Percentiles rank a stretch among this genome's conserved stretches.
These are phyloP conservation scores for Ctena decussata DNA, from an alignment of 2,888 invertebrate species.

Conservation along the genomic window DNA sequence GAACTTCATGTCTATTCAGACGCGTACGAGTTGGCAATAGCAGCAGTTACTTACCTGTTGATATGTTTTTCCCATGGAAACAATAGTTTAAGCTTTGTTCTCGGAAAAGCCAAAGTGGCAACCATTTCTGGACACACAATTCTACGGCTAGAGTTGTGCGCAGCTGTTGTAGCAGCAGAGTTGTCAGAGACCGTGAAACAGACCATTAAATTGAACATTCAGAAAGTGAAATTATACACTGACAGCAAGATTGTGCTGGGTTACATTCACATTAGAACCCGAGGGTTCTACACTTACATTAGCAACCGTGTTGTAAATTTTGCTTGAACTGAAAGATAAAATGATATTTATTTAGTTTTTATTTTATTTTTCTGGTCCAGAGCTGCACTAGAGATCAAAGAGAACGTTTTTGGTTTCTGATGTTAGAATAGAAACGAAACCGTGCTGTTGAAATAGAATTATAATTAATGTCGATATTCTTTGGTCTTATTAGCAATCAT, in stretches of 20 bases:
- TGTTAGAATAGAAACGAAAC: too few relatives aligned
- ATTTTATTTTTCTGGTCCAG: too few relatives aligned
- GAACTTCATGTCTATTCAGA: conserved; percentile 45
- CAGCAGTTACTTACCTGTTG: conserved; percentile 36
- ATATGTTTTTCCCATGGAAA: not conserved
- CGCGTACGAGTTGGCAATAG: conserved; percentile 32
- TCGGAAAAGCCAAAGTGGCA: conserved; percentile 65
- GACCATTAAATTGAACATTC: conserved; percentile 7
- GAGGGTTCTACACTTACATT: conserved; percentile 64
- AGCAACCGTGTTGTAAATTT: conserved; percentile 50
- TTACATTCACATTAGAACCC: conserved; percentile 46
- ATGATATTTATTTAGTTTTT: too few relatives aligned
- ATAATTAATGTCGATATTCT: too few relatives aligned
- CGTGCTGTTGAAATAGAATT: too few relatives aligned
- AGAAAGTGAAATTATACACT: conserved; percentile 40
- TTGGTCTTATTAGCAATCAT: too few relatives aligned
- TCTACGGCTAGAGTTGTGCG: conserved; percentile 64
- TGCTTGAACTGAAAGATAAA: too few relatives aligned
- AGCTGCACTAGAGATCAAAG: too few relatives aligned
- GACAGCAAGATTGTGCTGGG: conserved; percentile 62
- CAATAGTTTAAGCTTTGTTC: conserved; percentile 33
- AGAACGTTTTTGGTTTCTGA: too few relatives aligned
- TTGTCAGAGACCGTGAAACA: conserved; percentile 31
- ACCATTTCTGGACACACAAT: conserved; percentile 53
- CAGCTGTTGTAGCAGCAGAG: conserved; percentile 48